Evolutionary conservation across 2,888 invertebrate genomes (phyloP).

Genomic region (Coelopa pilipes): DNA sequence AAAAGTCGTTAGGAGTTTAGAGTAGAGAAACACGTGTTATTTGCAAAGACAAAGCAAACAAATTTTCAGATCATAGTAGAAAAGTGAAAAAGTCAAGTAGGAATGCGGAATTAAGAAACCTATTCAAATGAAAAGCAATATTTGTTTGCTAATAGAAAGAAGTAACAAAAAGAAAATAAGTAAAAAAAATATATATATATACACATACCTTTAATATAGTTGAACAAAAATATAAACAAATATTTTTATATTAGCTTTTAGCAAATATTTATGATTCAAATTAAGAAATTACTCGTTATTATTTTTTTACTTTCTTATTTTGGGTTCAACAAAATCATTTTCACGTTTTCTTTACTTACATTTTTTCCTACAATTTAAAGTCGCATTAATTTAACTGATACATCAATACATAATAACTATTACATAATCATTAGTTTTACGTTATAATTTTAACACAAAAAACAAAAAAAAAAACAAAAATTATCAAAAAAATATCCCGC

Average conservation of each 20-base stretch:
- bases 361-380: not conserved
- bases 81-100: slow-evolving; percentile 12
- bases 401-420: too few relatives aligned
- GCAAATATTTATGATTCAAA: slow-evolving; percentile 11
- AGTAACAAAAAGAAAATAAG: slow-evolving; percentile 21
- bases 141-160: slow-evolving; percentile 8
- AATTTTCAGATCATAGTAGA: too few relatives aligned
- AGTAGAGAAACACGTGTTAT: not conserved
- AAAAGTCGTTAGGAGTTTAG: not conserved
- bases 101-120: slow-evolving; percentile 10
- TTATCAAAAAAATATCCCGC: not conserved
- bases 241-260: slow-evolving; percentile 21
- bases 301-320: not conserved
- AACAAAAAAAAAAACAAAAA: not conserved
- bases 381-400: not conserved
- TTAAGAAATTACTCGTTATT: slow-evolving; percentile 5
- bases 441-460: not conserved
- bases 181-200: slow-evolving; percentile 5
- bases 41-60: slow-evolving; percentile 23
- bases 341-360: not conserved
- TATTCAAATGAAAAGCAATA: slow-evolving; percentile 11
- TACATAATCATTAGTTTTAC: slow-evolving; percentile 24
- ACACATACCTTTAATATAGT: slow-evolving; percentile 20
- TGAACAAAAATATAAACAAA: slow-evolving; percentile 14
- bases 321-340: not conserved